phyloP scores from a whole-genome alignment of 2,113 vertebrate genomes.

The Colius striatus region DNA sequence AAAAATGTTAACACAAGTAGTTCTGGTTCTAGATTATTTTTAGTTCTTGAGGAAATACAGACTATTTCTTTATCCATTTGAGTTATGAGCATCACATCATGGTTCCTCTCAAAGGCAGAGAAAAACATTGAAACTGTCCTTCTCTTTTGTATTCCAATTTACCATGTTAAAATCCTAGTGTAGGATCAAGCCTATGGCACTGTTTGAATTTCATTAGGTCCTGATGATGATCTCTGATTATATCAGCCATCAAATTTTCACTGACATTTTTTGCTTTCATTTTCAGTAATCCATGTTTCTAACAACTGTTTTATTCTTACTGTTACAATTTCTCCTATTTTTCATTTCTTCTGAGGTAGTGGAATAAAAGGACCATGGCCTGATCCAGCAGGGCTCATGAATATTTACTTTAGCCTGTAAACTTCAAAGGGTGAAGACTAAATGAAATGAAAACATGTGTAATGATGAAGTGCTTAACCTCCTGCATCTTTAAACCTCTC shows the following conservation, averaged over 20 bases:
- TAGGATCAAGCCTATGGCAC: not conserved
- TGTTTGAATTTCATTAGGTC: not conserved
- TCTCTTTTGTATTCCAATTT: not conserved
- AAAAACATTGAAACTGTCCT: not conserved
- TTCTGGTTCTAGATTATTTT: not conserved
- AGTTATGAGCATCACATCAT: not conserved
- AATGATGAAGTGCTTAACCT: not conserved
- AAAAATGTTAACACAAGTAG: not conserved
- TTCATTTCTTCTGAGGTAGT: not conserved
- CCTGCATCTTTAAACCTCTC: not conserved
- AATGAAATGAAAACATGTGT: not conserved
- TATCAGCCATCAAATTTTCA: not conserved
- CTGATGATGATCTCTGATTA: not conserved
- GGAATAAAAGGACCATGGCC: not conserved
- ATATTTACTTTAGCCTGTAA: not conserved
- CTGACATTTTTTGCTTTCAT: not conserved
- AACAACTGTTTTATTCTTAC: not conserved
- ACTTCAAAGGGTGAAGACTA: not conserved
- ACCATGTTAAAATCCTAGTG: not conserved
- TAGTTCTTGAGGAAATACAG: not conserved
- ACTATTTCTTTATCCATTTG: not conserved
- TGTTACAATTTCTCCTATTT: not conserved
- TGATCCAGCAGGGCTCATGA: not conserved
- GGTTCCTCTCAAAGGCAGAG: not conserved
- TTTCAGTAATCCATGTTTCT: not conserved